phyloP scores from a whole-genome alignment of 2,113 vertebrate species.

The Marmota monax region DNA sequence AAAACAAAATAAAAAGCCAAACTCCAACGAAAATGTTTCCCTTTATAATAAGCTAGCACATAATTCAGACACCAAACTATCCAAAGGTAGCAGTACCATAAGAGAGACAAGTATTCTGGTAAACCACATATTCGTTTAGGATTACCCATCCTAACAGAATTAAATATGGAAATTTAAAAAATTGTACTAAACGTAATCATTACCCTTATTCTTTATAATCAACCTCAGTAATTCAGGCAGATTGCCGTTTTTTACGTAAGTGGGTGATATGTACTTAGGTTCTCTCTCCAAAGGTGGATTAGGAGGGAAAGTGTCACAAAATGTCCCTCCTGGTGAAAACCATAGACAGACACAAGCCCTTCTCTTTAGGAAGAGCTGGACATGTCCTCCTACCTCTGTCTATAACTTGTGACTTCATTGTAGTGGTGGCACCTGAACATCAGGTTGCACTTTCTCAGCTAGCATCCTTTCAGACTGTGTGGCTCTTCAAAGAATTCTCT shows the following conservation, averaged over 20 bases:
- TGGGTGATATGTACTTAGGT: not conserved
- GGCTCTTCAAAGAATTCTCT: not conserved
- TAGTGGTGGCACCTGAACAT: not conserved
- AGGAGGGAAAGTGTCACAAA: not conserved
- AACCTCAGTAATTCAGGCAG: not conserved
- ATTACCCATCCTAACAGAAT: not conserved
- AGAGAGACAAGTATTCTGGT: conserved; percentile 39
- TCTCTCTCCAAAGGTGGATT: conserved; percentile 1
- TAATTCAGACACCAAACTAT: conserved; percentile 11
- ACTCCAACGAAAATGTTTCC: conserved; percentile 46
- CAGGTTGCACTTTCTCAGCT: not conserved
- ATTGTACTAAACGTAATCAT: not conserved
- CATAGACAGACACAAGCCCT: not conserved
- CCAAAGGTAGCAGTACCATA: not conserved
- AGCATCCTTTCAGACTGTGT: not conserved
- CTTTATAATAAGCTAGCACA: conserved; percentile 35
- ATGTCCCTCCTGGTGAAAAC: not conserved
- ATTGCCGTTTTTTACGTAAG: not conserved
- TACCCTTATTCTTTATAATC: not conserved
- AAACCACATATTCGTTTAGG: not conserved
- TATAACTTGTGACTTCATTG: not conserved
- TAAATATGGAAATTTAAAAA: conserved; percentile 25
- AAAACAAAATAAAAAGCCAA: conserved; percentile 71
- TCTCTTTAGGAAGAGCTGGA: not conserved
- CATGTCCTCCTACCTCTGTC: not conserved